Percentiles rank a stretch among this genome's conserved stretches.
These are phyloP conservation scores for Plodia interpunctella DNA, from an alignment of 1,140 invertebrate species.

Conservation along the genomic window DNA sequence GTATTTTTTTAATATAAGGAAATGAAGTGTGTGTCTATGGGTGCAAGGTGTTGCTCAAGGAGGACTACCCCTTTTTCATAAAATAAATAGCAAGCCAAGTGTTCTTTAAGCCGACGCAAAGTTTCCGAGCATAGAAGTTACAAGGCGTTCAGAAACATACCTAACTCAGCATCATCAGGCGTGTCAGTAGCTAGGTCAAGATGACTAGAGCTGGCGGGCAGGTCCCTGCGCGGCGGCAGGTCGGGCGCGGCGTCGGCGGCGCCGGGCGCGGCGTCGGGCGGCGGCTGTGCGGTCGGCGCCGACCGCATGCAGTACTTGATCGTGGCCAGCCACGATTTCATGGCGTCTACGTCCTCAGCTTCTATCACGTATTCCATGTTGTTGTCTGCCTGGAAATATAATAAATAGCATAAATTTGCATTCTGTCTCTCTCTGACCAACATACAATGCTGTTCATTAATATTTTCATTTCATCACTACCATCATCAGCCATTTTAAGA, in stretches of 20 bases:
- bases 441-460: no score
- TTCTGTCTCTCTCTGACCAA: no score
- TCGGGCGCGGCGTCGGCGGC: conserved; percentile 70
- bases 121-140: no score
- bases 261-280: conserved; percentile 64
- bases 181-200: conserved; percentile 56
- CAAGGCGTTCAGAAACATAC: not conserved
- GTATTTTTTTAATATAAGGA: no score
- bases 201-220: conserved; percentile 68
- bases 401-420: no score
- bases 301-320: conserved; percentile 90
- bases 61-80: no score
- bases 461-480: no score
- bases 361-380: conserved; percentile 98
- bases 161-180: conserved; percentile 54
- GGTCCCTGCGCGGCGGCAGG: conserved; percentile 64
- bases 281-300: conserved; percentile 78
- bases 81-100: no score
- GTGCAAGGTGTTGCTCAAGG: no score
- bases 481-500: no score
- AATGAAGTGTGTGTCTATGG: no score
- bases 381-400: conserved; percentile 87
- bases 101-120: no score
- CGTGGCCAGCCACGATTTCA: conserved; percentile 92
- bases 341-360: conserved; percentile 91